Percentiles rank a stretch among this genome's conserved stretches.
Evolutionary conservation across 1,140 invertebrate genomes (phyloP).

Genomic region (Antheraea pernyi): DNA sequence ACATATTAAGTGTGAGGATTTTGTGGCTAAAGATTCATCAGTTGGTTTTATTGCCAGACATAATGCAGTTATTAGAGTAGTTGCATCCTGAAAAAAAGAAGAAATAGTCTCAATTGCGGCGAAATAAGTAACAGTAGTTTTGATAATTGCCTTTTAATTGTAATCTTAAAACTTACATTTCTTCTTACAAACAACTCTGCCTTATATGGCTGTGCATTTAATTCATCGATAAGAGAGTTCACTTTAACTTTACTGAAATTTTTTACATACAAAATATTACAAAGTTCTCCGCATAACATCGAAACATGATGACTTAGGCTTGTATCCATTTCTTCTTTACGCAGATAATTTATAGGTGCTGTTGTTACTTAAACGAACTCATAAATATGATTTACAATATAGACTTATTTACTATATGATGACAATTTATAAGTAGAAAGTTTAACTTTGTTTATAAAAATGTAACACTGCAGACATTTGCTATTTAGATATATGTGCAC

Average conservation of each 20-base stretch:
- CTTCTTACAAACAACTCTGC: conserved; percentile 50
- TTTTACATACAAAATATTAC: conserved; percentile 51
- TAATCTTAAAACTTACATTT: conserved; percentile 41
- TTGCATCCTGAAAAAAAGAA: conserved; percentile 55
- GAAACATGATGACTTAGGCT: conserved; percentile 47
- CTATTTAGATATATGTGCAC: too few relatives aligned
- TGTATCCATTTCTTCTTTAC: conserved; percentile 31
- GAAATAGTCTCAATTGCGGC: background rate
- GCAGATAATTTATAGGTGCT: too few relatives aligned
- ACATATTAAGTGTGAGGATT: conserved; percentile 61
- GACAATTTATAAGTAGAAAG: too few relatives aligned
- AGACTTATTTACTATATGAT: too few relatives aligned
- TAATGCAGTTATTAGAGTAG: conserved; percentile 46
- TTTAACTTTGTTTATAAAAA: too few relatives aligned
- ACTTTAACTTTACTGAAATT: conserved; percentile 49
- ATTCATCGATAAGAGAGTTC: conserved; percentile 59
- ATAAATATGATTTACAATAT: too few relatives aligned
- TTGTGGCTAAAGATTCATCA: conserved; percentile 61
- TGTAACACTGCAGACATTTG: too few relatives aligned
- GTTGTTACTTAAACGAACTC: too few relatives aligned
- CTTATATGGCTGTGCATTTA: conserved; percentile 61
- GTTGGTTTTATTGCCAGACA: conserved; percentile 55
- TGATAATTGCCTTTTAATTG: background rate
- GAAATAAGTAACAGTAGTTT: background rate
- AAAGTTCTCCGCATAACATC: conserved; percentile 47